Evolutionary conservation across 37 sponge, comb jelly and placozoan species (phyloP), one percentile per base, ranked within the genome.

Genomic region (Halisarca cf. caerulea): DNA sequence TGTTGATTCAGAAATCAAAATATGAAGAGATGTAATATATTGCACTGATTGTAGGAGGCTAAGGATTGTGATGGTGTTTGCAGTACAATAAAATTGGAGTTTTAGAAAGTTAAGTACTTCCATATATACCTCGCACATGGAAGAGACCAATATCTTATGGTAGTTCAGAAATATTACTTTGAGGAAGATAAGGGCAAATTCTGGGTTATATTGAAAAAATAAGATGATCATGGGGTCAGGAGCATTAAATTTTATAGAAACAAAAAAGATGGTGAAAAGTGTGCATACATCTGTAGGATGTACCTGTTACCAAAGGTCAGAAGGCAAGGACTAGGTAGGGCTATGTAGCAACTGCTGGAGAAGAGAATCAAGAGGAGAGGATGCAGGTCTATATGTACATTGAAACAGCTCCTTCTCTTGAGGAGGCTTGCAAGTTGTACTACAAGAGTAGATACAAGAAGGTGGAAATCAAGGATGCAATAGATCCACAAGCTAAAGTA

Each of bases 241-340:
- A 7, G 89, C 45, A 1, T n/a, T n/a, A n/a, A n/a, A n/a, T n/a
- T 89, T 82, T 58, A 79, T 84, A 30, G 72, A 89, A 32, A 20
- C 57, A 55, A 55, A 11, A 37, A 82, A 20, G n/a, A n/a, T n/a
- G 21, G 30, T 27, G 25, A 15, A 18, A 64, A 25, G 15, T 28
- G 47, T 38, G 89, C n/a, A n/a, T n/a, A n/a, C 66, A 6, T 85
- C 84, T 27, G 70, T 89, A 61, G 32, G 85, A 27, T 84, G 82
- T 27, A 89, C 64, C 81, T 89, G 2, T 40, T 78, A 3, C n/a
- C 85, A 25, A 80, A 89, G 18, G 85, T 83, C 5, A 84, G 89
- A 66, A 85, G 89, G 45, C 84, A 89, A 57, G 82, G 71, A 43
- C 62, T 89, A 18, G 89, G 89, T 39, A 40, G 80, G 24, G 24